These are phyloP conservation scores for Xanthorhoe spadicearia DNA, from an alignment of 2,888 invertebrate species.

Conservation along the genomic window DNA sequence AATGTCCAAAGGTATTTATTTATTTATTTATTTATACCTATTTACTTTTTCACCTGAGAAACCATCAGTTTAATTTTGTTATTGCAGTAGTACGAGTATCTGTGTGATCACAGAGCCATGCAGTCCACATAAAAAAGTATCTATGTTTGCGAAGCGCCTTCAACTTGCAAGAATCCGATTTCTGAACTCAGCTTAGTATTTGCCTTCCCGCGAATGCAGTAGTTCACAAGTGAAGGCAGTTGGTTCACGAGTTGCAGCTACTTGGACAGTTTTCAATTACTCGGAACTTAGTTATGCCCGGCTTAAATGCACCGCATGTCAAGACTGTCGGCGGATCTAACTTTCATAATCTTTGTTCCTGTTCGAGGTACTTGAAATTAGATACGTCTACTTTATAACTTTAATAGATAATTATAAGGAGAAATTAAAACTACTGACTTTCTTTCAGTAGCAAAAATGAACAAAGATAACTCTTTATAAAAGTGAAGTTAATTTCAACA, in stretches of 20 bases:
- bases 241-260: slow-evolving; percentile 42
- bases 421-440: neutral
- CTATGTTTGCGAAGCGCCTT: too few species aligned
- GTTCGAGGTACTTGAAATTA: slow-evolving; percentile 11
- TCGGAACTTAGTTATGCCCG: slow-evolving; percentile 53
- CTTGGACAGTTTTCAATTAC: slow-evolving; percentile 72
- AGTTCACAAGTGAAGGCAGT: slow-evolving; percentile 37
- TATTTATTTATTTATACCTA: too few species aligned
- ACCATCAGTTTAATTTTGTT: too few species aligned
- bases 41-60: too few species aligned
- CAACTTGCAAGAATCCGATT: slow-evolving; percentile 18
- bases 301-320: slow-evolving; percentile 42
- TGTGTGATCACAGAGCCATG: too few species aligned
- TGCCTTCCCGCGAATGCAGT: slow-evolving; percentile 31
- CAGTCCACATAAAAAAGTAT: too few species aligned
- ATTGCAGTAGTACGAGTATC: too few species aligned
- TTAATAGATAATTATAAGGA: neutral
- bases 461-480: too few species aligned
- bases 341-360: slow-evolving; percentile 28
- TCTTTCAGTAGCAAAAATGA: neutral
- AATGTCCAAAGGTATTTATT: too few species aligned
- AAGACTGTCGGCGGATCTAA: slow-evolving; percentile 29
- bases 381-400: slow-evolving; percentile 1
- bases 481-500: too few species aligned
- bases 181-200: slow-evolving; percentile 26